A percentile compares a stretch with the other conserved stretches of the same genome.
These are phyloP conservation scores for Chitala chitala DNA, from an alignment of 2,113 vertebrate genomes.

Conservation along the genomic window DNA sequence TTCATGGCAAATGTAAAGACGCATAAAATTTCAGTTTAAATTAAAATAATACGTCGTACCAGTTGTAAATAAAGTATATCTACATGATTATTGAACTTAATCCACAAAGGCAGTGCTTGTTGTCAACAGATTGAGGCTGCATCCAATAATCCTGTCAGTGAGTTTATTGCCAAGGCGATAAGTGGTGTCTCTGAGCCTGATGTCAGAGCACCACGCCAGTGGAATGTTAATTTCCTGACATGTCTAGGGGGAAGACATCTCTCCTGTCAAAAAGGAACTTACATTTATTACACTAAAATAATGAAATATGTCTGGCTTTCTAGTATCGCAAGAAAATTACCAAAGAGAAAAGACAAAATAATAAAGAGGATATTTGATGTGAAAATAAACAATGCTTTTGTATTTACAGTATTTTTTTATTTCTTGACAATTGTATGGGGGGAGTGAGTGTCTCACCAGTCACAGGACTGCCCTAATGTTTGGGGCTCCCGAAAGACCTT, in stretches of 20 bases:
- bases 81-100: background rate
- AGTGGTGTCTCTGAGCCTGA: constrained; percentile 3
- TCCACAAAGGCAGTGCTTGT: background rate
- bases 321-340: background rate
- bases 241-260: background rate
- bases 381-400: background rate
- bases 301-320: background rate
- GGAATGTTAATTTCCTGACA: constrained; percentile 22
- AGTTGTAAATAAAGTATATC: background rate
- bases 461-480: no score
- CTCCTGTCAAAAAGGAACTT: background rate
- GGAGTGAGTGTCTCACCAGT: no score
- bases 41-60: background rate
- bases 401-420: no score
- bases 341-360: background rate
- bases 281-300: background rate
- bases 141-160: constrained; percentile 21
- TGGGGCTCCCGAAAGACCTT: no score
- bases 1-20: no score
- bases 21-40: no score
- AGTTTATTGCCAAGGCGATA: constrained; percentile 15
- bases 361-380: background rate
- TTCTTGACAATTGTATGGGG: no score
- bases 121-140: background rate
- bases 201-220: background rate